phyloP scores from a whole-genome alignment of 2,797 vertebrate genomes.

The Xenops minutus region DNA sequence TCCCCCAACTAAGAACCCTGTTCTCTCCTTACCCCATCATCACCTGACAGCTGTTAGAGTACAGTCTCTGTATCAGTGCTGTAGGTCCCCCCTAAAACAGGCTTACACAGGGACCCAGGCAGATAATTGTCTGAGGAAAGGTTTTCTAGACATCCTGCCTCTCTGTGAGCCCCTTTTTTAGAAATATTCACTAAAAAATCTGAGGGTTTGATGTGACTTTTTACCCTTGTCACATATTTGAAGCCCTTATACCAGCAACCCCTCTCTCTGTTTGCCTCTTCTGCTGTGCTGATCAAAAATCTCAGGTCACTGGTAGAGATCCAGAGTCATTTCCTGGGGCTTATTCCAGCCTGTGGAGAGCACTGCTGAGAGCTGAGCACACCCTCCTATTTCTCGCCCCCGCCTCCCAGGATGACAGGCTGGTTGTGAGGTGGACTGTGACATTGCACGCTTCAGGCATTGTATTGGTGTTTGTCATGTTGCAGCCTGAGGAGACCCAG shows the following conservation, averaged over 20 bases:
- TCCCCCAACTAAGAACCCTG: rapidly evolving
- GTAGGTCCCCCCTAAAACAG: neutral
- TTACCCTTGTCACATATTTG: neutral
- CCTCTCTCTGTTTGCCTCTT: neutral
- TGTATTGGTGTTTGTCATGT: neutral
- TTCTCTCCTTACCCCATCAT: neutral
- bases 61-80: neutral
- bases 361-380: neutral
- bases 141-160: neutral
- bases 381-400: neutral
- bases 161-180: neutral
- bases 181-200: neutral
- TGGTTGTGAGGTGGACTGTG: neutral
- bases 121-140: neutral
- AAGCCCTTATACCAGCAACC: neutral
- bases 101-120: neutral
- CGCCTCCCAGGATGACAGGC: neutral
- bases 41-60: neutral
- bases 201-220: neutral
- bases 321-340: neutral
- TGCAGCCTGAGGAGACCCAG: neutral
- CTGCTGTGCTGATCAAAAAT: neutral
- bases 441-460: neutral
- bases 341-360: neutral
- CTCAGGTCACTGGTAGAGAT: neutral